Percentiles rank a stretch among this genome's conserved stretches.
Conservation (phyloP, 1,140 invertebrate genomes). For the Bombus soroeensis region DNA sequence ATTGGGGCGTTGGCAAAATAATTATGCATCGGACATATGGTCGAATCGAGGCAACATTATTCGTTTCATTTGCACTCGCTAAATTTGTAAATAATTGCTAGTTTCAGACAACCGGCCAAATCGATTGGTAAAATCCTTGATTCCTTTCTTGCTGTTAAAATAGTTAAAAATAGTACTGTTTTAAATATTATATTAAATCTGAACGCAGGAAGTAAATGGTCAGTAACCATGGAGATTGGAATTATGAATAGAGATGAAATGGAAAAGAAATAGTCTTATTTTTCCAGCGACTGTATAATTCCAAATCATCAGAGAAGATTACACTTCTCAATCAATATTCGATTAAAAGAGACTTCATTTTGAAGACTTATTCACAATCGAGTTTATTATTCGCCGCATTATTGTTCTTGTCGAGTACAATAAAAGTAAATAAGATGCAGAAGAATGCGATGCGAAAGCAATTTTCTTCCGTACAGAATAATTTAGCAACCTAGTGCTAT, state of each 20-base stretch:
- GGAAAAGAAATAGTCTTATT: neutral
- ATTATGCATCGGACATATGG: slow-evolving; percentile 43
- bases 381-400: too few relatives aligned
- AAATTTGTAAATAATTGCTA: slow-evolving; percentile 9
- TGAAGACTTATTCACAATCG: neutral
- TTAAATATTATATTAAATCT: too few relatives aligned
- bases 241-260: neutral
- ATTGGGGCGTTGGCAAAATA: slow-evolving; percentile 57
- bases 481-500: too few relatives aligned
- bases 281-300: neutral
- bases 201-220: neutral
- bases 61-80: neutral
- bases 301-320: neutral
- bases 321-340: neutral
- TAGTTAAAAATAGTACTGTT: too few relatives aligned
- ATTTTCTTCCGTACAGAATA: too few relatives aligned
- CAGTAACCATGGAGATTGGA: neutral
- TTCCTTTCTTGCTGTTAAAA: neutral
- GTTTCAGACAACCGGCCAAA: neutral
- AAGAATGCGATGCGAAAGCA: too few relatives aligned
- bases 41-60: neutral
- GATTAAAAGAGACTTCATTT: neutral
- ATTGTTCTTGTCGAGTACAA: too few relatives aligned
- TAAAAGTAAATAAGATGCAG: too few relatives aligned
- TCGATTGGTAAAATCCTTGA: neutral